These are phyloP conservation scores for Lepidocyrtoides sp. DNA, from an alignment of 2,888 invertebrate genomes.

Conservation along the genomic window DNA sequence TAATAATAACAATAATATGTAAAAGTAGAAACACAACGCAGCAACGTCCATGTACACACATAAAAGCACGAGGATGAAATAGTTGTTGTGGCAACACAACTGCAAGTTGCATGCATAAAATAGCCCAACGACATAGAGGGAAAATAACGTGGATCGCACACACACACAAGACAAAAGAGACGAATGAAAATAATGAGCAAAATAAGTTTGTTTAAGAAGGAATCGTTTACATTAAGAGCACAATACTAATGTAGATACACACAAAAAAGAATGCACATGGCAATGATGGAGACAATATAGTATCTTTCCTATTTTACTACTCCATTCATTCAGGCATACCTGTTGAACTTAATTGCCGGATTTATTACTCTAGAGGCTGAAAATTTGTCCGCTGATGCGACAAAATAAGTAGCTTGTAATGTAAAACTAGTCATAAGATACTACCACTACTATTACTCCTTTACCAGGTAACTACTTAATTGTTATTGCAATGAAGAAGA, in stretches of 20 bases:
- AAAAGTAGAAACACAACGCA: background rate
- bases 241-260: background rate
- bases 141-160: conserved; percentile 13
- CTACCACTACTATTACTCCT: background rate
- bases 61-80: background rate
- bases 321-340: conserved; percentile 27
- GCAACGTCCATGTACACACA: background rate
- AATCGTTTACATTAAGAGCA: background rate
- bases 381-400: conserved; percentile 13
- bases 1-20: background rate
- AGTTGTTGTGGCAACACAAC: background rate
- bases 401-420: background rate
- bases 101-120: background rate
- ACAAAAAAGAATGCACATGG: background rate
- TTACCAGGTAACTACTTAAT: background rate
- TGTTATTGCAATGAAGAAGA: background rate
- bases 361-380: conserved; percentile 48
- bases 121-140: background rate
- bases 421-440: background rate
- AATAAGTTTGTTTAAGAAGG: too few relatives aligned
- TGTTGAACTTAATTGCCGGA: conserved; percentile 59
- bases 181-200: background rate
- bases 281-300: background rate
- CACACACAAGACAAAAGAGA: background rate
- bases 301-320: background rate